Percentiles rank a stretch among this genome's conserved stretches.
phyloP scores from a whole-genome alignment of 2,113 vertebrate species.

The Stigmatopora nigra region DNA sequence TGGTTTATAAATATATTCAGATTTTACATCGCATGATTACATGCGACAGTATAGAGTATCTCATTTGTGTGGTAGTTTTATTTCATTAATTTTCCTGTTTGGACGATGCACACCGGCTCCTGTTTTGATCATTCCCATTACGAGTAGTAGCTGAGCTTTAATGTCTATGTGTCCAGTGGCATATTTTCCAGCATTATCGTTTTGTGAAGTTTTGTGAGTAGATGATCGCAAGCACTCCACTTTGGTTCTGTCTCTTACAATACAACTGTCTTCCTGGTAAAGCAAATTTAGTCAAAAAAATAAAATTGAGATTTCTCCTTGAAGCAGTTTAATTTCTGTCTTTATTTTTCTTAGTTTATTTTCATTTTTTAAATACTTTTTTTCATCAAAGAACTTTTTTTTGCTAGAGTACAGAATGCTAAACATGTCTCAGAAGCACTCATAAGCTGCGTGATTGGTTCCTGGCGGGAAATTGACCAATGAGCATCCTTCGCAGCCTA shows the following conservation, averaged over 20 bases:
- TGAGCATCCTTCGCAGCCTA: too few relatives aligned
- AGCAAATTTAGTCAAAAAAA: slow-evolving; percentile 69
- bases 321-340: background rate
- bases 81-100: background rate
- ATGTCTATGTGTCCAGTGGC: slow-evolving; percentile 50
- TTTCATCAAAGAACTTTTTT: too few relatives aligned
- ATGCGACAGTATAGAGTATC: too few relatives aligned
- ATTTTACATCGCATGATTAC: too few relatives aligned
- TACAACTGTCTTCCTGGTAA: slow-evolving; percentile 75
- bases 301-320: slow-evolving; percentile 54
- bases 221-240: slow-evolving; percentile 52
- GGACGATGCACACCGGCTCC: background rate
- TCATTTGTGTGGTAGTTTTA: too few relatives aligned
- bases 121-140: slow-evolving; percentile 23
- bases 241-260: slow-evolving; percentile 67
- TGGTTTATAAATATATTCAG: too few relatives aligned
- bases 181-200: slow-evolving; percentile 38
- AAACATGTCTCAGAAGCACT: too few relatives aligned
- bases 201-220: slow-evolving; percentile 58
- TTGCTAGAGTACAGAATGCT: too few relatives aligned
- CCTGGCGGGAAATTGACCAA: too few relatives aligned
- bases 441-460: too few relatives aligned
- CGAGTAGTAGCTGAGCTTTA: slow-evolving; percentile 38
- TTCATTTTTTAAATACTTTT: too few relatives aligned
- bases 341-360: background rate